Evolutionary conservation across 2,113 vertebrate species (phyloP), one percentile per base, ranked within the genome.

Genomic region (Zeus faber): DNA sequence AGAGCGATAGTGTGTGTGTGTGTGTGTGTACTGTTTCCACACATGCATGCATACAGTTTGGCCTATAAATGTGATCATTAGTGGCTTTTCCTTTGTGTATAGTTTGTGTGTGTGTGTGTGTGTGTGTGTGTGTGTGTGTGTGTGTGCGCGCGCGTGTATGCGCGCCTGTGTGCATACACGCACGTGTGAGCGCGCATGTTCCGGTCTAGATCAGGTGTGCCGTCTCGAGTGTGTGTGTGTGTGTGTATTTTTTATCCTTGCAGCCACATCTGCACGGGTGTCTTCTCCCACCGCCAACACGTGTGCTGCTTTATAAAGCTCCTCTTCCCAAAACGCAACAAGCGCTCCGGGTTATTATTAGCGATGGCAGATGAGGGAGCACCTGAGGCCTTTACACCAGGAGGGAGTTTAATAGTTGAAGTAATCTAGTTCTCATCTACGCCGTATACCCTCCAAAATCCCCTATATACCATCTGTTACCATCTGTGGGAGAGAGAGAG

Each of bases 381-480:
- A 79, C 76, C 81, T 81, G 74, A 86, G 41, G 58, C 21, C 39
- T 46, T 20, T 21, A 46, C 49, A 29, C 5, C 35, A 41, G 72
- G 59, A 79, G 78, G 65, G 61, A 58, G 50, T 25, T 1, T 49
- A 59, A 67, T 67, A 46, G 67, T 50, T 20, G 4, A 23, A 35
- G 43, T 69, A 74, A 86, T 81, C 78, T 35, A 46, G 70, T 53
- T 70, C 62, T 61, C 49, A 84, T 86, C 76, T 80, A 40, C 31
- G 23, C 67, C 45, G 47, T 4, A 24, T 35, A 3, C 1, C 49
- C 37, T 41, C 26, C 20, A 47, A 31, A 55, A 50, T 60, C 58
- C 49, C 39, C 2, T 4, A 27, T 55, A 45, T 44, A n/a, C 59
- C 81, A 78, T 73, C 79, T 82, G 84, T 67, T 67, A 64, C 59